Evolutionary conservation across 2,113 vertebrate species (phyloP).

Genomic region (Dipodomys ordii): DNA sequence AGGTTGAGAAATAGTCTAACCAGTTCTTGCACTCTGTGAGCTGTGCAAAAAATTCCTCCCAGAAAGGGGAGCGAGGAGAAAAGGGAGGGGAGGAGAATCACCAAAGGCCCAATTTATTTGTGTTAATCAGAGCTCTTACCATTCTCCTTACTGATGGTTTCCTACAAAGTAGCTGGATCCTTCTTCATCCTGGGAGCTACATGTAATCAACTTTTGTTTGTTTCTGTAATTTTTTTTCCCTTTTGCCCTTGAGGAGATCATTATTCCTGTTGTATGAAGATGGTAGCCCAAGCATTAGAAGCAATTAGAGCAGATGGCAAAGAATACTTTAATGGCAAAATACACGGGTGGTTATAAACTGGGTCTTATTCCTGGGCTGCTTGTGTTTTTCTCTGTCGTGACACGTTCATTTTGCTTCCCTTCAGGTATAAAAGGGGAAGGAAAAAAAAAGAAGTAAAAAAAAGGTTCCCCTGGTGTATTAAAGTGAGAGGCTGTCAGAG

Average conservation of each 20-base stretch:
- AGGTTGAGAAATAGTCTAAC: background rate
- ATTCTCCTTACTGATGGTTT: constrained; percentile 86
- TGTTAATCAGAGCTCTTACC: constrained; percentile 83
- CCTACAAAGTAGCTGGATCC: constrained; percentile 82
- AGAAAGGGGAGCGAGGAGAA: background rate
- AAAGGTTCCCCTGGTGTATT: constrained; percentile 82
- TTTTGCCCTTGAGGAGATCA: constrained; percentile 87
- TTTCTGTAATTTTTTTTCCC: constrained; percentile 80
- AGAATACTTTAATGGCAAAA: constrained; percentile 84
- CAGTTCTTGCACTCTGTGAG: background rate
- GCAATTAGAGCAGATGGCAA: constrained; percentile 89
- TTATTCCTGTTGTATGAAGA: constrained; percentile 88
- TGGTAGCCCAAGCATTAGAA: constrained; percentile 87
- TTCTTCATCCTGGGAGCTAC: constrained; percentile 85
- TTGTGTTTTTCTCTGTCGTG: constrained; percentile 74
- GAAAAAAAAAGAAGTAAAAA: constrained; percentile 58
- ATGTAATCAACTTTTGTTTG: constrained; percentile 90
- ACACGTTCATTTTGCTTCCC: constrained; percentile 81
- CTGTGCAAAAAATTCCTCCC: background rate
- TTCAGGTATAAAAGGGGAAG: constrained; percentile 82
- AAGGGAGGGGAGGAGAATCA: background rate
- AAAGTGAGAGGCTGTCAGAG: constrained; percentile 87
- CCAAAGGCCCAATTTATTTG: constrained; percentile 79
- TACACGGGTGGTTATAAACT: constrained; percentile 79
- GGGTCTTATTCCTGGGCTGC: constrained; percentile 62